Evolutionary conservation across 2,113 vertebrate species (phyloP).

Genomic region (Passer domesticus): DNA sequence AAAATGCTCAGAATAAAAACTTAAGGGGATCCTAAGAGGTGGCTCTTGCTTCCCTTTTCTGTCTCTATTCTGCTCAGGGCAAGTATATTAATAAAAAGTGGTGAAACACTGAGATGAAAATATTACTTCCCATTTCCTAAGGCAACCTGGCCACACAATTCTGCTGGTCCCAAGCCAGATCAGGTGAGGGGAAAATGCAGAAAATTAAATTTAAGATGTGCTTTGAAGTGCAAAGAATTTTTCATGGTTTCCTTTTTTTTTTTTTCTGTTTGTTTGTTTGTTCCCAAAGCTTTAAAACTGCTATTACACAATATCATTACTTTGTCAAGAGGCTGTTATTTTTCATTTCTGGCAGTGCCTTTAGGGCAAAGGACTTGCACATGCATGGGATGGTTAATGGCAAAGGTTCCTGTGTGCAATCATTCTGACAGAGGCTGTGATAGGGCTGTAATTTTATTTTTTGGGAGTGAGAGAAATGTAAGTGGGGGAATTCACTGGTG

Average conservation of each 20-base stretch:
- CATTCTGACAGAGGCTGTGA: neutral
- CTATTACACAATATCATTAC: neutral
- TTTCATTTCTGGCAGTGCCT: conserved; percentile 6
- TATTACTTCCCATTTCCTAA: neutral
- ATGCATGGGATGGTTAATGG: neutral
- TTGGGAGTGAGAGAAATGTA: neutral
- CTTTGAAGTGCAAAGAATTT: neutral
- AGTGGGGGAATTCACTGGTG: neutral
- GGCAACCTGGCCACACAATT: neutral
- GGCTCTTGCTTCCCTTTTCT: neutral
- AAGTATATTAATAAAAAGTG: neutral
- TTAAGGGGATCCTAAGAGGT: neutral
- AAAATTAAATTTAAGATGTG: neutral
- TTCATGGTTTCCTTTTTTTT: neutral
- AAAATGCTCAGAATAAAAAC: neutral
- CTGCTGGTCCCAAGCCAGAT: neutral
- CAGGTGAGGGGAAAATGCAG: neutral
- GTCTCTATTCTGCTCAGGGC: neutral
- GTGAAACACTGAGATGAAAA: neutral
- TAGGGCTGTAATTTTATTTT: neutral
- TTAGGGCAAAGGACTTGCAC: neutral
- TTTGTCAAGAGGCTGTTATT: neutral
- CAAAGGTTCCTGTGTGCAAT: neutral
- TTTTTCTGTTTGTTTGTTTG: no score
- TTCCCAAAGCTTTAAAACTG: neutral